Evolutionary conservation across 1,140 invertebrate species (phyloP).

Genomic region (Oedothorax gibbosus): DNA sequence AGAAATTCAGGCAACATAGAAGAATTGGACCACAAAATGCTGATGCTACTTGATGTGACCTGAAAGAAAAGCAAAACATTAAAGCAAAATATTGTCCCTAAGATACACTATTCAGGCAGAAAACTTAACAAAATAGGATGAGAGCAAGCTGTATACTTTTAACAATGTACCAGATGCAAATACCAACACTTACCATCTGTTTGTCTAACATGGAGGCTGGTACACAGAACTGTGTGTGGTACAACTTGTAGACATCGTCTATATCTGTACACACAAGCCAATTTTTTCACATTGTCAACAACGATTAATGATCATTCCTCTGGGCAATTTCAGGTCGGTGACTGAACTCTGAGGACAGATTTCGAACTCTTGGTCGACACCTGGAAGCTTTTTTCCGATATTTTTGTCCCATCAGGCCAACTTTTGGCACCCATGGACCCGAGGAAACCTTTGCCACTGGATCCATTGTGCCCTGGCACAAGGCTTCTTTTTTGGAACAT

Average conservation of each 20-base stretch:
- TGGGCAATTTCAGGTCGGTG: constrained; percentile 51
- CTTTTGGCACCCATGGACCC: constrained; percentile 13
- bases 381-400: constrained; percentile 35
- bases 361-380: constrained; percentile 37
- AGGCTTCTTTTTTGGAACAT: constrained; percentile 36
- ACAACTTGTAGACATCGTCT: constrained; percentile 48
- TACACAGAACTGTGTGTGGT: background rate
- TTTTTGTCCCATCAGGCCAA: constrained; percentile 44
- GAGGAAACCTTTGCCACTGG: constrained; percentile 27
- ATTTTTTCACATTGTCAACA: constrained; percentile 19
- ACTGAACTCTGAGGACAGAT: constrained; percentile 54
- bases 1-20: no score
- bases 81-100: no score
- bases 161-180: background rate
- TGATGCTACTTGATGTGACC: no score
- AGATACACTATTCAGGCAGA: no score
- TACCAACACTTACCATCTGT: constrained; percentile 9
- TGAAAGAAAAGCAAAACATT: no score
- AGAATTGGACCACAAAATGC: no score
- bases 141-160: background rate
- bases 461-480: constrained; percentile 45
- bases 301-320: constrained; percentile 56
- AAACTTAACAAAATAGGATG: background rate
- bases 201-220: background rate
- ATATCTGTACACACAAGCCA: constrained; percentile 17